Base-by-base conservation (phyloP, 2,113 vertebrate species). In the Indri indri region DNA sequence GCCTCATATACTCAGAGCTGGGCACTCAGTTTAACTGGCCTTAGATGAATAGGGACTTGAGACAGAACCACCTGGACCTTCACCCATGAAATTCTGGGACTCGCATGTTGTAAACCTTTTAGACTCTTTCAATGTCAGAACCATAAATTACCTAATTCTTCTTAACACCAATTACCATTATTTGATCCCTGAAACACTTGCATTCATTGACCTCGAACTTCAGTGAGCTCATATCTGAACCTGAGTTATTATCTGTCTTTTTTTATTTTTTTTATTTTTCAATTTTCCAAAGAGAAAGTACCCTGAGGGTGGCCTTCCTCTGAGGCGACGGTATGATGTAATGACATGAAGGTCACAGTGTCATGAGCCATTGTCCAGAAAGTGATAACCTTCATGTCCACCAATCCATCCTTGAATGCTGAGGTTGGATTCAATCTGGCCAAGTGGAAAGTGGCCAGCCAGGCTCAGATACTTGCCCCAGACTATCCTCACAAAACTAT, bases 71-170 rank as follows among this genome's bases (percentile, higher is more conserved):
- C 93, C 96, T 93, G 79, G 61, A 97, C 90, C 70, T 93, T 97
- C 90, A 66, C 79, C 87, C 81, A 89, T 82, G 87, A 90, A 93
- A 97, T 97, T 80, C 90, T 68, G 54, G 42, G 84, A 81, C 84
- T 91, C 94, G 76, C 42, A 65, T 92, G 92, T 68, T 86, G n/a
- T 95, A 97, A 97, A 96, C 97, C 96, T 98, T 97, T 97, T 92
- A 96, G 86, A 86, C 83, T 90, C 83, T 70, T 96, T 92, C 85
- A 23, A 0, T 82, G 92, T 88, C 85, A 84, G 54, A 61, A 68
- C 47, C 84, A 92, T 98, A 97, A 98, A 97, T 98, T 95, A 97
- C 47, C 88, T 95, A 79, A 96, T 96, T 97, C 97, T 97, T 97
- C 88, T 95, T 96, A 96, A 92, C 80, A 97, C 80, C 96, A 93